These are phyloP conservation scores for Lacerta agilis DNA, from an alignment of 2,797 vertebrate species.

Conservation along the genomic window DNA sequence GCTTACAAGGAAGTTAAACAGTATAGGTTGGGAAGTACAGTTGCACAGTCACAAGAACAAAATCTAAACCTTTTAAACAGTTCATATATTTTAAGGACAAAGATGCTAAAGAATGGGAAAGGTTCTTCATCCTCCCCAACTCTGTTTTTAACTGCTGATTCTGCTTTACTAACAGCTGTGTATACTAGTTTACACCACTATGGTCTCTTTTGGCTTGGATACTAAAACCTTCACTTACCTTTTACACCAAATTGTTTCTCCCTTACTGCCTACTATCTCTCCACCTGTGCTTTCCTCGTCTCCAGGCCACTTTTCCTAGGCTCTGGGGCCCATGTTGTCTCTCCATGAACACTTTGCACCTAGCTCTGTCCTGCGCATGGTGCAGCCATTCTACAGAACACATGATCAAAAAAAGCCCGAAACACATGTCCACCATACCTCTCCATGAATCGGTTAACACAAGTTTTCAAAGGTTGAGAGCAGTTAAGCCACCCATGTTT, in stretches of 20 bases:
- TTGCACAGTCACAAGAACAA: neutral
- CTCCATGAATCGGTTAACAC: neutral
- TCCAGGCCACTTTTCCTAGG: neutral
- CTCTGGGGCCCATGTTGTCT: neutral
- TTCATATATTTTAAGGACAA: neutral
- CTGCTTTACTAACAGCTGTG: neutral
- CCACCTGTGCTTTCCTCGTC: neutral
- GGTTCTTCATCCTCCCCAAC: neutral
- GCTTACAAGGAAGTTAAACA: neutral
- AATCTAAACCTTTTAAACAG: neutral
- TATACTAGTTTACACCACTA: neutral
- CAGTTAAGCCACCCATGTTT: neutral
- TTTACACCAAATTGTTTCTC: neutral
- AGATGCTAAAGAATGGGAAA: neutral
- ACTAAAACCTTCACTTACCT: neutral
- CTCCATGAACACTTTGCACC: neutral
- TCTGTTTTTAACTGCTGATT: neutral
- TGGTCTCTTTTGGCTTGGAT: neutral
- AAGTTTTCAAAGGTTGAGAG: neutral
- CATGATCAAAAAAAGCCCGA: neutral
- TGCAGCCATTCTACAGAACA: neutral
- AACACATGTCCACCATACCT: too few relatives aligned
- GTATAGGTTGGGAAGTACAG: neutral
- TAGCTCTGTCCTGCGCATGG: neutral
- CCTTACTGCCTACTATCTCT: neutral